Evolutionary conservation across 2,888 invertebrate species (phyloP).

Genomic region (Macropis europaea): DNA sequence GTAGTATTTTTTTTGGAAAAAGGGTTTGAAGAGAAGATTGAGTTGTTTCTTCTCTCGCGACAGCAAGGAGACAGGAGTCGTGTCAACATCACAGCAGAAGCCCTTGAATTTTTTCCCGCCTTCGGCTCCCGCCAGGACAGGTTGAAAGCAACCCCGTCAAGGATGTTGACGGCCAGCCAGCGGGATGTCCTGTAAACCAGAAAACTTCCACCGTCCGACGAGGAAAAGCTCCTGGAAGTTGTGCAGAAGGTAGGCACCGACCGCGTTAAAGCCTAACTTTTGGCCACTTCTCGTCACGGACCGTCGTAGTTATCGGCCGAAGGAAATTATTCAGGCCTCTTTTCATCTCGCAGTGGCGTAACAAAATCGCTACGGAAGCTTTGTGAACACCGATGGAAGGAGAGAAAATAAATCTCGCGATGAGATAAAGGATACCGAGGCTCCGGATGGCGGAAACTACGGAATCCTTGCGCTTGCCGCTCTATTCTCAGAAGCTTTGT

Average conservation of each 20-base stretch:
- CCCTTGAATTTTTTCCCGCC: constrained; percentile 20
- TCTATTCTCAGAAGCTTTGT: too few species aligned
- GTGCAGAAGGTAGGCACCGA: constrained; percentile 43
- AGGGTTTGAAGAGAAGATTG: not conserved
- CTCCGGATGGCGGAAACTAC: too few species aligned
- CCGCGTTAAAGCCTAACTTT: constrained; percentile 55
- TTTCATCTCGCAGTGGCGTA: constrained; percentile 36
- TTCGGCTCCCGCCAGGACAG: constrained; percentile 11
- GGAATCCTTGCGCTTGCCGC: too few species aligned
- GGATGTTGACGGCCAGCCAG: constrained; percentile 55
- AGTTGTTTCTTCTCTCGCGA: constrained; percentile 3
- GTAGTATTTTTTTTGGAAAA: too few species aligned
- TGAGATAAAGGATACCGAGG: not conserved
- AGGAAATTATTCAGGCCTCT: constrained; percentile 35
- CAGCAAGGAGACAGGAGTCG: constrained; percentile 27
- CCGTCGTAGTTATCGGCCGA: constrained; percentile 45
- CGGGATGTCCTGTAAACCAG: constrained; percentile 43
- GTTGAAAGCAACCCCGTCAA: constrained; percentile 56
- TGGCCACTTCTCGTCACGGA: constrained; percentile 61
- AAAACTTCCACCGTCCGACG: constrained; percentile 8
- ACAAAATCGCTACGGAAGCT: not conserved
- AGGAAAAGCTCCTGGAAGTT: constrained; percentile 39
- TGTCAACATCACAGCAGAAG: constrained; percentile 49
- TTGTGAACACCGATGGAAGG: not conserved
- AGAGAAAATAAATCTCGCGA: not conserved